These are phyloP conservation scores for Holacanthella duospinosa DNA, from an alignment of 2,888 invertebrate species.

Conservation along the genomic window DNA sequence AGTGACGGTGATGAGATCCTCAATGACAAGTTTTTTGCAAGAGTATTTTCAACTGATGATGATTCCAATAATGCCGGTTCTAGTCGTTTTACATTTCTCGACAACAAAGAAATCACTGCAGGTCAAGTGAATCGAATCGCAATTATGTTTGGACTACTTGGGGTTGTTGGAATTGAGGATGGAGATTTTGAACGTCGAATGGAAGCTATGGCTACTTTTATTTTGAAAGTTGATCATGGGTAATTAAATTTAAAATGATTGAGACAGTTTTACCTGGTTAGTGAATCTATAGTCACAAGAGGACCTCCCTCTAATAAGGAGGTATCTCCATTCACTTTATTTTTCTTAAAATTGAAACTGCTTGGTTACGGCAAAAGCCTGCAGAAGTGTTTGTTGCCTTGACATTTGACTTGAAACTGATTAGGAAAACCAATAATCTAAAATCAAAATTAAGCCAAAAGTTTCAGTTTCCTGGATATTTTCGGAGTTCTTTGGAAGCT, in stretches of 20 bases:
- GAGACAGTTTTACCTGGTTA: too few species aligned
- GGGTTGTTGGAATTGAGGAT: slow-evolving; percentile 12
- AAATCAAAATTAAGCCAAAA: too few species aligned
- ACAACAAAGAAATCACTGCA: not conserved
- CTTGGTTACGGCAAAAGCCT: too few species aligned
- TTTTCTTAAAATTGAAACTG: too few species aligned
- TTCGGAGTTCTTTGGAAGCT: too few species aligned
- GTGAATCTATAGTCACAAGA: not conserved
- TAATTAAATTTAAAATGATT: too few species aligned
- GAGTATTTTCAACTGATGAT: slow-evolving; percentile 1
- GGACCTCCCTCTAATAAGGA: too few species aligned
- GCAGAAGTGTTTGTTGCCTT: too few species aligned
- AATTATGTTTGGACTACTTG: slow-evolving; percentile 24
- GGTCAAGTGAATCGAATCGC: slow-evolving; percentile 22
- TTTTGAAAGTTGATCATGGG: slow-evolving; percentile 20
- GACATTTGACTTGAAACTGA: too few species aligned
- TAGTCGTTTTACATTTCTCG: not conserved
- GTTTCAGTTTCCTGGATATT: too few species aligned
- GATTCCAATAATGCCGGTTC: not conserved
- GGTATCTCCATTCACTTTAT: too few species aligned
- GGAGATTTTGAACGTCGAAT: slow-evolving; percentile 3
- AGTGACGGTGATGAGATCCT: not conserved
- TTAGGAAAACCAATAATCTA: too few species aligned
- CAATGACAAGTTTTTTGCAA: not conserved
- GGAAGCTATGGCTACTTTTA: not conserved